Conservation (phyloP, 2,888 invertebrate species). For the Actias luna region DNA sequence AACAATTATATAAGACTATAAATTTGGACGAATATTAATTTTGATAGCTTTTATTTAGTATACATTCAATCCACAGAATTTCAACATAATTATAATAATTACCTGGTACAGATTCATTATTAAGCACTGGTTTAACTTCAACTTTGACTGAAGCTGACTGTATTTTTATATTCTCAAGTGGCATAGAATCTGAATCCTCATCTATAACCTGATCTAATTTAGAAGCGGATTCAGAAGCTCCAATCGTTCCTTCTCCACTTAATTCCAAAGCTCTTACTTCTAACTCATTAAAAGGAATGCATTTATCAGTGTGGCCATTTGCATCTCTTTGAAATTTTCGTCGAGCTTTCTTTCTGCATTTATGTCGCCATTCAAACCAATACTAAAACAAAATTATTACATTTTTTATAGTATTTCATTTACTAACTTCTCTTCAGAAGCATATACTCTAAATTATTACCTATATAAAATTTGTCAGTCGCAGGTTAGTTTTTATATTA, state of each 20-base stretch:
- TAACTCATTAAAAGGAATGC: slow-evolving; percentile 61
- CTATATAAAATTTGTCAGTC: too few species aligned
- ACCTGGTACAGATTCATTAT: slow-evolving; percentile 5
- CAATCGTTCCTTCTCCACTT: slow-evolving; percentile 48
- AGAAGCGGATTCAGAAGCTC: slow-evolving; percentile 37
- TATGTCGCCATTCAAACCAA: slow-evolving; percentile 73
- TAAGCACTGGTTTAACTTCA: slow-evolving; percentile 5
- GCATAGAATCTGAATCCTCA: slow-evolving; percentile 62
- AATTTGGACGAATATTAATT: too few species aligned
- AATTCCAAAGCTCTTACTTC: slow-evolving; percentile 66
- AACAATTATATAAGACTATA: too few species aligned
- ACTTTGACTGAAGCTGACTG: slow-evolving; percentile 22
- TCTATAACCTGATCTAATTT: slow-evolving; percentile 49
- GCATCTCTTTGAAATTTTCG: slow-evolving; percentile 47
- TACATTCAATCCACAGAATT: too few species aligned
- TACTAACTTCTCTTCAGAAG: too few species aligned
- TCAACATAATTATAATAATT: not conserved
- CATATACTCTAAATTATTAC: too few species aligned
- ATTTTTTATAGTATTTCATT: too few species aligned
- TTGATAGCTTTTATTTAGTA: not conserved
- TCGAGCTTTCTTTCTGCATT: slow-evolving; percentile 66
- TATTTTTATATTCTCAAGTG: slow-evolving; percentile 45
- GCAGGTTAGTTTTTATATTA: too few species aligned
- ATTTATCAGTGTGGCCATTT: slow-evolving; percentile 47
- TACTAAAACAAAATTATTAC: slow-evolving; percentile 48